These are phyloP conservation scores for Pristionchus entomophagus DNA, from an alignment of 2,888 invertebrate genomes.

Conservation along the genomic window DNA sequence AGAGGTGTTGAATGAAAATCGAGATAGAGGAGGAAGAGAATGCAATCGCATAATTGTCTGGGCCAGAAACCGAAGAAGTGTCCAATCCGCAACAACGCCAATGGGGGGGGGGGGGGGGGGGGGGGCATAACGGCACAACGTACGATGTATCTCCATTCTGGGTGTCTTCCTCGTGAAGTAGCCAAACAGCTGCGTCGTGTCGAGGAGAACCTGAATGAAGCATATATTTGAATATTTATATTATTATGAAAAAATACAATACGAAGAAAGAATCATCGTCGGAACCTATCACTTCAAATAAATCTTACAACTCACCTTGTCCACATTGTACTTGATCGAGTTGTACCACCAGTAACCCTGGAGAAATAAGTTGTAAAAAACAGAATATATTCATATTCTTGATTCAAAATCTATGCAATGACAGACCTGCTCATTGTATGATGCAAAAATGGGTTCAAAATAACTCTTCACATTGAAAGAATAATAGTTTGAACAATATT, in stretches of 20 bases:
- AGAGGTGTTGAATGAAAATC: too few species aligned
- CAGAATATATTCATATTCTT: not conserved
- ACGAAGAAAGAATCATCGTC: not conserved
- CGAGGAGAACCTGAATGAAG: conserved; percentile 86
- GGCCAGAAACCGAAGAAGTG: too few species aligned
- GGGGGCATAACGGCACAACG: too few species aligned
- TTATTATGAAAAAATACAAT: not conserved
- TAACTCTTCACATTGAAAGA: not conserved
- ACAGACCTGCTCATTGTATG: too few species aligned
- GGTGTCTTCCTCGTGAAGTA: conserved; percentile 96
- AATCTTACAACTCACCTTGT: conserved; percentile 79
- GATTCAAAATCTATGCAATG: not conserved
- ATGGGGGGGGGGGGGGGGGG: too few species aligned
- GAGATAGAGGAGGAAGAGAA: too few species aligned
- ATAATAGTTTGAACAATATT: not conserved
- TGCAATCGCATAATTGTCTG: too few species aligned
- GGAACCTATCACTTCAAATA: not conserved
- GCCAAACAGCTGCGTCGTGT: conserved; percentile 96
- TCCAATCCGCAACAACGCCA: too few species aligned
- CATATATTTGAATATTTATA: not conserved
- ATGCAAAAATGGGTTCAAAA: not conserved
- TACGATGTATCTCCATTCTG: conserved; percentile 92
- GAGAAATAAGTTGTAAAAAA: conserved; percentile 51
- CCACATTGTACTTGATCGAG: conserved; percentile 95
- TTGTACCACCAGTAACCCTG: conserved; percentile 98